Evolutionary conservation across 2,888 invertebrate genomes (phyloP).

Genomic region (Cephus spinipes): DNA sequence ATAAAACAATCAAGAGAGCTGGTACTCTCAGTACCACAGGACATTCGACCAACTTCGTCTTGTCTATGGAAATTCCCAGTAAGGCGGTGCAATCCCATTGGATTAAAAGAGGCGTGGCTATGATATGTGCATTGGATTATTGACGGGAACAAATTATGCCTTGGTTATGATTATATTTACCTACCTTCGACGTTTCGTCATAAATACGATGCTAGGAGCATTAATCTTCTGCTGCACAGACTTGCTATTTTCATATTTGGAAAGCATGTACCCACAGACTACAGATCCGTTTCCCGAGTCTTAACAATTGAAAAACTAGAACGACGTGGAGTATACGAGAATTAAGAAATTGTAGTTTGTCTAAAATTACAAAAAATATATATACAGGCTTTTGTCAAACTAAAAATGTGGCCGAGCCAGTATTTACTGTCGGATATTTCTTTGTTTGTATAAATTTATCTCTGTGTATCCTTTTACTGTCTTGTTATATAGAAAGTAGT

Average conservation of each 20-base stretch:
- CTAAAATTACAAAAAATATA: neutral
- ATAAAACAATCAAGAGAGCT: constrained; percentile 74
- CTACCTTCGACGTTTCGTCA: neutral
- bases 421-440: neutral
- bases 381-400: neutral
- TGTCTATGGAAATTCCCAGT: constrained; percentile 74
- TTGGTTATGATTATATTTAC: neutral
- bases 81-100: constrained; percentile 70
- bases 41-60: constrained; percentile 77
- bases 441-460: neutral
- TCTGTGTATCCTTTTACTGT: neutral
- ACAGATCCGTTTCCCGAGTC: neutral
- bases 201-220: neutral
- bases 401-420: neutral
- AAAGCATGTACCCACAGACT: neutral
- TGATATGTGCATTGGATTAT: constrained; percentile 70
- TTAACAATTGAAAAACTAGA: neutral
- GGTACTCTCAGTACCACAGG: constrained; percentile 77
- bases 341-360: neutral
- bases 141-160: constrained; percentile 41
- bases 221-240: neutral
- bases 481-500: neutral
- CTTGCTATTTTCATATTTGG: neutral
- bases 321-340: no score
- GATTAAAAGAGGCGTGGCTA: constrained; percentile 74